These are phyloP conservation scores for Oegoconia quadripuncta DNA, from an alignment of 2,888 invertebrate species.

Conservation along the genomic window DNA sequence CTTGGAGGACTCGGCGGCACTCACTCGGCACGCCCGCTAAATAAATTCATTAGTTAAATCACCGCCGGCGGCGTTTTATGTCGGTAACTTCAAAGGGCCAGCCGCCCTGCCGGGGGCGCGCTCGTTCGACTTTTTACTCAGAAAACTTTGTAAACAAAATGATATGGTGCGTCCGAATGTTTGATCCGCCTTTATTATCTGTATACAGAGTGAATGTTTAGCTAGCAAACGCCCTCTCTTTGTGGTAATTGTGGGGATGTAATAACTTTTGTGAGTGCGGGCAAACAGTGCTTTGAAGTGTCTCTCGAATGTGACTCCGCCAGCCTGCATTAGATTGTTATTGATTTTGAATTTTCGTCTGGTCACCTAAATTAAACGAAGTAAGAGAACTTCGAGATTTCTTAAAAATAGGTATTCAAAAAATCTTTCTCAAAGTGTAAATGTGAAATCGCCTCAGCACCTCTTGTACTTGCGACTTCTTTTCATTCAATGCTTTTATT, in stretches of 20 bases:
- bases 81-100: conserved; percentile 76
- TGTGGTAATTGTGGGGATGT: conserved; percentile 56
- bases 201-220: conserved; percentile 67
- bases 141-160: conserved; percentile 79
- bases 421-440: too few species aligned
- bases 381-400: too few species aligned
- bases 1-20: conserved; percentile 23
- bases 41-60: conserved; percentile 81
- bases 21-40: conserved; percentile 58
- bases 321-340: too few species aligned
- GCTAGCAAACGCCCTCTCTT: conserved; percentile 61
- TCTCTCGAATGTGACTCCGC: conserved; percentile 8
- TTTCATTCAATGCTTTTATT: conserved; percentile 69
- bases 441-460: too few species aligned
- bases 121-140: conserved; percentile 73
- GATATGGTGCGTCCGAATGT: conserved; percentile 74
- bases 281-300: conserved; percentile 43
- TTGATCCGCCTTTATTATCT: conserved; percentile 77
- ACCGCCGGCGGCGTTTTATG: conserved; percentile 78
- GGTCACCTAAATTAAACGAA: too few species aligned
- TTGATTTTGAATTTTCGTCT: too few species aligned
- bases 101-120: conserved; percentile 64
- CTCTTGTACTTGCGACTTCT: conserved; percentile 31
- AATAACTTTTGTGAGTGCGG: conserved; percentile 44
- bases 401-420: too few species aligned